A percentile compares a stretch with the other conserved stretches of the same genome.
These are phyloP conservation scores for Emys orbicularis DNA, from an alignment of 2,797 vertebrate species.

Conservation along the genomic window DNA sequence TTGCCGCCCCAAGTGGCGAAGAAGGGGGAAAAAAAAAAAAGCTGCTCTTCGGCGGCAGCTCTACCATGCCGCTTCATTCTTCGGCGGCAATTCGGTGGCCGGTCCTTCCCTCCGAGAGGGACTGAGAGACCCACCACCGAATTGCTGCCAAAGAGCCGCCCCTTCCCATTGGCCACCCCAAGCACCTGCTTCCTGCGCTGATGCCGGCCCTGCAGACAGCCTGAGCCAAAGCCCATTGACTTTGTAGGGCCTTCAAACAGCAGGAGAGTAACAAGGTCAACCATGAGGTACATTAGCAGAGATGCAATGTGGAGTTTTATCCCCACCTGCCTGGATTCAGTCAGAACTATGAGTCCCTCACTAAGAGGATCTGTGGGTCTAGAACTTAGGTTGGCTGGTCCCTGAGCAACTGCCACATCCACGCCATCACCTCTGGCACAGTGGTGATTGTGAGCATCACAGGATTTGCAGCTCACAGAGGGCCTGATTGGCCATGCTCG, in stretches of 20 bases:
- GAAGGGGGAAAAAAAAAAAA: too few relatives aligned
- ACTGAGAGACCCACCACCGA: too few relatives aligned
- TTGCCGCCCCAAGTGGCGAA: too few relatives aligned
- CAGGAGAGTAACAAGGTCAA: not conserved
- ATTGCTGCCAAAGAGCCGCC: too few relatives aligned
- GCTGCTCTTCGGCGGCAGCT: too few relatives aligned
- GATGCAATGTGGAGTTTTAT: not conserved
- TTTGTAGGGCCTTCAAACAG: not conserved
- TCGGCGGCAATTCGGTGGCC: too few relatives aligned
- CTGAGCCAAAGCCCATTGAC: not conserved
- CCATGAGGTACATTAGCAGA: not conserved
- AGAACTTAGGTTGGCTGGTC: not conserved
- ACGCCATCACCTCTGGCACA: not conserved
- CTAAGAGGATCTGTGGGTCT: not conserved
- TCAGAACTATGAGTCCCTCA: not conserved
- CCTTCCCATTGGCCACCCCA: too few relatives aligned
- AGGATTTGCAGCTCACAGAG: not conserved
- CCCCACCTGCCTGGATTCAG: not conserved
- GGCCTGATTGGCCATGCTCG: not conserved
- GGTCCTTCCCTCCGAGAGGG: too few relatives aligned
- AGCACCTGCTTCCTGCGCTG: too few relatives aligned
- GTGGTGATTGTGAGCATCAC: not conserved
- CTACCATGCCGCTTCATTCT: too few relatives aligned
- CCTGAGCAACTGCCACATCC: not conserved
- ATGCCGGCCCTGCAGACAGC: not conserved